Evolutionary conservation across 2,113 vertebrate genomes (phyloP), one percentile per base, ranked within the genome.

Genomic region (Grammomys dolichurus): DNA sequence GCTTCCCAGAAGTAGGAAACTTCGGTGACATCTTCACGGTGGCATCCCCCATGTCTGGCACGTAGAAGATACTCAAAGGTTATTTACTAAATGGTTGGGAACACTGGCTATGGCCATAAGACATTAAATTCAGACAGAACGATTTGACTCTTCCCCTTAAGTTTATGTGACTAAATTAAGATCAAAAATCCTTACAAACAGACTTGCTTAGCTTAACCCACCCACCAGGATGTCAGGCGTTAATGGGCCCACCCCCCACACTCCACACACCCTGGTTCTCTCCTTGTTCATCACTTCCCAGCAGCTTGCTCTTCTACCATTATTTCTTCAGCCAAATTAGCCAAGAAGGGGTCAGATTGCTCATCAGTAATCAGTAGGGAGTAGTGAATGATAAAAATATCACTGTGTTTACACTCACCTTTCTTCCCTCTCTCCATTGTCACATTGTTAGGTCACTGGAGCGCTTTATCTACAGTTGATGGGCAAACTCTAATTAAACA

Each of bases 401-500:
- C 43, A 58, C 69, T 78, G 24, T 87, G 58, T 60, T 94, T 90
- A 69, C n/a, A 73, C 36, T 54, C 46, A 80, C 16, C 14, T 46
- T 26, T 81, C 51, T 80, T 87, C 33, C 43, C 56, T 69, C 77
- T 78, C 63, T 86, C 88, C 92, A 94, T 40, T 14, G 43, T 48
- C 76, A 90, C 36, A 48, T 17, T 85, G 75, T 93, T 95, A 95
- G 60, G 88, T 73, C 93, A 95, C 43, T 58, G 88, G 93, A 85
- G 93, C 19, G 84, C 46, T 94, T 90, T 82, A 91, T 56, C 87
- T 88, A 31, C 24, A 81, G 51, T 77, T 48, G 80, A 95, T 87
- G 31, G 65, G 54, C 60, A 92, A 95, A 95, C 78, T 91, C 94
- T 96, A 69, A 69, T 36, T 69, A 96, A 95, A 73, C 81, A 95